Conservation (phyloP, 2,888 invertebrate genomes). For the Crioceris asparagi region DNA sequence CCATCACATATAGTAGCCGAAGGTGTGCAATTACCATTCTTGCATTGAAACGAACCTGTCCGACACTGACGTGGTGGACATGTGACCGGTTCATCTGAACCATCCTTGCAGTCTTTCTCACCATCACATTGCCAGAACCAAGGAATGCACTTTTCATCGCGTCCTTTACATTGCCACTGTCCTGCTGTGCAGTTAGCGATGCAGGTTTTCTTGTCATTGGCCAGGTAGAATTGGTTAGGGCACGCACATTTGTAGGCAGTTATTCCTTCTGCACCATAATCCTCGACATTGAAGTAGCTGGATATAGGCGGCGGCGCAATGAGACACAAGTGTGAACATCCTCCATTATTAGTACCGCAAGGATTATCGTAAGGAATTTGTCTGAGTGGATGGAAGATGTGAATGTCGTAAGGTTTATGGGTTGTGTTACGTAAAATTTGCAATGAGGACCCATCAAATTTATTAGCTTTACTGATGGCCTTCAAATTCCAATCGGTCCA, state of each 20-base stretch:
- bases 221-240: slow-evolving; percentile 86
- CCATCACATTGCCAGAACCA: slow-evolving; percentile 85
- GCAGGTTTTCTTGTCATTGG: slow-evolving; percentile 75
- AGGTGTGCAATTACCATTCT: slow-evolving; percentile 85
- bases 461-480: slow-evolving; percentile 82
- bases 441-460: slow-evolving; percentile 73
- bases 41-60: slow-evolving; percentile 88
- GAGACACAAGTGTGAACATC: slow-evolving; percentile 91
- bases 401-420: slow-evolving; percentile 89
- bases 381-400: slow-evolving; percentile 84
- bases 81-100: slow-evolving; percentile 75
- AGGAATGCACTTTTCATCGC: slow-evolving; percentile 62
- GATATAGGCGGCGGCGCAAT: slow-evolving; percentile 73
- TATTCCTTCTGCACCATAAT: slow-evolving; percentile 69
- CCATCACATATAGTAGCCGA: slow-evolving; percentile 91
- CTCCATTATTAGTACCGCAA: slow-evolving; percentile 85
- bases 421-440: slow-evolving; percentile 77
- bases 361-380: slow-evolving; percentile 83
- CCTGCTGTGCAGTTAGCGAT: slow-evolving; percentile 89
- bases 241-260: slow-evolving; percentile 75
- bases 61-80: slow-evolving; percentile 80
- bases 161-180: slow-evolving; percentile 66
- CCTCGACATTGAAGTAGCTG: slow-evolving; percentile 65
- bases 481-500: slow-evolving; percentile 99
- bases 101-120: slow-evolving; percentile 85